These are phyloP conservation scores for Bradysia coprophila DNA, from an alignment of 1,140 invertebrate species.

Conservation along the genomic window DNA sequence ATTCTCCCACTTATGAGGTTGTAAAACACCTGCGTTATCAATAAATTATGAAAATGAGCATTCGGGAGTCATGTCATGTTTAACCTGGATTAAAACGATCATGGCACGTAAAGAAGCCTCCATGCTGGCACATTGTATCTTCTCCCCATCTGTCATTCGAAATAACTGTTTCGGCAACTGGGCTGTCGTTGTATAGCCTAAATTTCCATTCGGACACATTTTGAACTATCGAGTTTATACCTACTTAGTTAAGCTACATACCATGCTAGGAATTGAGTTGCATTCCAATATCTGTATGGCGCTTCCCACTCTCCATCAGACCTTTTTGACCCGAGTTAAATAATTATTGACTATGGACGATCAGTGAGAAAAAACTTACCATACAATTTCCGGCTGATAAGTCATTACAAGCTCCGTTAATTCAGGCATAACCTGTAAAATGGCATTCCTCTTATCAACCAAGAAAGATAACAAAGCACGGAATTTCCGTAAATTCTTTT, in stretches of 20 bases:
- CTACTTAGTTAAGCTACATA: conserved; percentile 3
- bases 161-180: conserved; percentile 73
- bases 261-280: conserved; percentile 72
- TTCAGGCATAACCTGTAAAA: conserved; percentile 37
- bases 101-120: conserved; percentile 66
- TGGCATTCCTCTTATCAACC: no score
- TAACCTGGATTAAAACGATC: conserved; percentile 77
- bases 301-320: conserved; percentile 85
- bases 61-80: not conserved
- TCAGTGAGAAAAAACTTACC: no score
- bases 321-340: no score
- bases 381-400: conserved; percentile 79
- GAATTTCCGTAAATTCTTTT: not conserved
- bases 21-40: conserved; percentile 33
- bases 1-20: conserved; percentile 79
- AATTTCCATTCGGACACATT: conserved; percentile 1
- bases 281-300: conserved; percentile 60
- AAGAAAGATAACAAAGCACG: not conserved
- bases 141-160: conserved; percentile 63
- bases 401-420: conserved; percentile 49
- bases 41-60: not conserved
- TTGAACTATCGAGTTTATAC: not conserved
- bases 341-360: no score
- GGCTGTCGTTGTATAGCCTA: conserved; percentile 78
- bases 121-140: conserved; percentile 63